phyloP scores from a whole-genome alignment of 2,797 vertebrate genomes.

The Gymnothorax javanicus region DNA sequence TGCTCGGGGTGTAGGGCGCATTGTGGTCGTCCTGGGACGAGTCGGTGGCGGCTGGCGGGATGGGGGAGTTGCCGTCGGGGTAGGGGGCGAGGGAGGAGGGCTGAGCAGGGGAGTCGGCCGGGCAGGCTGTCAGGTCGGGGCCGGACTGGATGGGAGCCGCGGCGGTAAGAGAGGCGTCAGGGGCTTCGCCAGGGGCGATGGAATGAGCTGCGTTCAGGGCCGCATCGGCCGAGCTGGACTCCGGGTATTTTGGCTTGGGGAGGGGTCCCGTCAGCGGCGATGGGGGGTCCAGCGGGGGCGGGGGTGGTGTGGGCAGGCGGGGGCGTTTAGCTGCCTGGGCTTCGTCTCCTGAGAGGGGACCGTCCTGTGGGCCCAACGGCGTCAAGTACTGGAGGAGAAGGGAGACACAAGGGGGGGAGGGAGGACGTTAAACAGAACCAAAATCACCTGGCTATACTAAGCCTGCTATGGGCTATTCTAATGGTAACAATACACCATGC shows the following conservation, averaged over 20 bases:
- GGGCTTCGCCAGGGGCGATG: conserved; percentile 13
- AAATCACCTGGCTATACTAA: too few relatives aligned
- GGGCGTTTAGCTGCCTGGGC: conserved; percentile 81
- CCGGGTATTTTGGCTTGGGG: conserved; percentile 31
- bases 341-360: conserved; percentile 67
- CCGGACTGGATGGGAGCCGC: background rate
- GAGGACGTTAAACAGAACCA: too few relatives aligned
- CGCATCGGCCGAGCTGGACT: conserved; percentile 30
- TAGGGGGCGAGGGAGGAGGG: conserved; percentile 48
- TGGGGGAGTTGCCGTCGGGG: conserved; percentile 15
- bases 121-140: background rate
- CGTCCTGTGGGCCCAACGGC: conserved; percentile 68
- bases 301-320: conserved; percentile 62
- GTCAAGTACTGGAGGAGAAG: conserved; percentile 68
- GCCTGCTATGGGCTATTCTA: too few relatives aligned
- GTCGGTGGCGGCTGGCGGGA: background rate
- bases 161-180: background rate
- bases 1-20: conserved; percentile 72
- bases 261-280: conserved; percentile 9
- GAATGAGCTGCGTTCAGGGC: conserved; percentile 28
- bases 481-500: too few relatives aligned
- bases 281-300: conserved; percentile 39
- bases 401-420: background rate
- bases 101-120: conserved; percentile 54
- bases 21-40: conserved; percentile 52